A percentile compares a stretch with the other conserved stretches of the same genome.
phyloP scores from a whole-genome alignment of 2,113 vertebrate genomes.

The Toxotes jaculatrix region DNA sequence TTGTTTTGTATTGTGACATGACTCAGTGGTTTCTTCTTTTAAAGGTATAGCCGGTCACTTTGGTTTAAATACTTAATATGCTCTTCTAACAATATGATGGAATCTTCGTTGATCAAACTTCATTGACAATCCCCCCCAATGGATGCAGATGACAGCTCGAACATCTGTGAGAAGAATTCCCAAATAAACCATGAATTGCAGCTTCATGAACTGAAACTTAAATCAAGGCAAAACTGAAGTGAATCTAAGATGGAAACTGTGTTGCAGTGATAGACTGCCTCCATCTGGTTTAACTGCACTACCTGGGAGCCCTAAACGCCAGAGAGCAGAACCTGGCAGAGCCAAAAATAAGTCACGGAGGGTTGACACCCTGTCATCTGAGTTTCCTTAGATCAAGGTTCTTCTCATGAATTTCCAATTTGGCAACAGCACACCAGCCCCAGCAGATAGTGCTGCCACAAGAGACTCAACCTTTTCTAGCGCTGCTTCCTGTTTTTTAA shows the following conservation, averaged over 20 bases:
- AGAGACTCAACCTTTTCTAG: neutral
- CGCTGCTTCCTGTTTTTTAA: neutral
- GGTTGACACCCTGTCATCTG: neutral
- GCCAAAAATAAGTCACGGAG: conserved; percentile 7
- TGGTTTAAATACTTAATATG: too few relatives aligned
- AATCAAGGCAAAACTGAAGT: neutral
- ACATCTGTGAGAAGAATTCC: neutral
- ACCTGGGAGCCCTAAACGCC: neutral
- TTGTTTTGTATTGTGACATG: too few relatives aligned
- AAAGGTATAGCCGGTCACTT: too few relatives aligned
- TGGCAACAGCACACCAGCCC: neutral
- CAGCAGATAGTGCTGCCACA: neutral
- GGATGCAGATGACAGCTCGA: neutral
- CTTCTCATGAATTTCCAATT: neutral
- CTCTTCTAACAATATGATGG: too few relatives aligned
- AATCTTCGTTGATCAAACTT: too few relatives aligned
- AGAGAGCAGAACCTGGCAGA: neutral
- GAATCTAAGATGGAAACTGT: neutral
- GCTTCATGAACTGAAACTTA: neutral
- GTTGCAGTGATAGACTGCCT: neutral
- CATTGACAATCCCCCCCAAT: neutral
- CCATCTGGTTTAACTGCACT: neutral
- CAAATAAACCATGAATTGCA: neutral
- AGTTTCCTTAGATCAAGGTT: neutral
- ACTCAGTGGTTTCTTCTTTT: too few relatives aligned